phyloP scores from a whole-genome alignment of 2,888 invertebrate species.

The Operophtera brumata region DNA sequence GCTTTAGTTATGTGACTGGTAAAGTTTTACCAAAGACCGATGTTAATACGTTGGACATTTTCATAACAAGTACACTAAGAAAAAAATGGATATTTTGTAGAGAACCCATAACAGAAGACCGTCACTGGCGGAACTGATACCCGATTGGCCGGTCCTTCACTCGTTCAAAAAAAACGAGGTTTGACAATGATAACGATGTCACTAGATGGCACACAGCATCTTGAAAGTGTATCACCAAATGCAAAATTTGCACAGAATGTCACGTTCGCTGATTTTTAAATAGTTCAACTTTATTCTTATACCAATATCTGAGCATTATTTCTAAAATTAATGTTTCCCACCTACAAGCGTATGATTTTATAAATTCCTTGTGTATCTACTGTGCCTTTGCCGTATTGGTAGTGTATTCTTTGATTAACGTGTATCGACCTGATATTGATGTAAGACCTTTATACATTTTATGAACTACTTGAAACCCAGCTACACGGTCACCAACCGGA shows the following conservation, averaged over 20 bases:
- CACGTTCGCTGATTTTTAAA: conserved; percentile 48
- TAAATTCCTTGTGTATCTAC: background rate
- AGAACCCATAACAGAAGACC: conserved; percentile 85
- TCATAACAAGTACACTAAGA: conserved; percentile 47
- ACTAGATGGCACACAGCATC: conserved; percentile 71
- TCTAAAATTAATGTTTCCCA: background rate
- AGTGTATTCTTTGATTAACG: background rate
- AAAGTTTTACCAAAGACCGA: conserved; percentile 5
- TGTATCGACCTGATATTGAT: conserved; percentile 24
- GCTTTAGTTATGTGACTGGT: conserved; percentile 17
- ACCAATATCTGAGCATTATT: background rate
- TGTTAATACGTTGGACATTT: conserved; percentile 6
- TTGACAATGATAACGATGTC: conserved; percentile 76
- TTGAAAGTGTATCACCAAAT: conserved; percentile 67
- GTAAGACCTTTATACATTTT: conserved; percentile 29
- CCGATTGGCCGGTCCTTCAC: conserved; percentile 96
- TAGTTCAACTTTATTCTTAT: conserved; percentile 41
- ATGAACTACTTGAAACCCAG: conserved; percentile 47
- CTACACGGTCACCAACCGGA: conserved; percentile 49
- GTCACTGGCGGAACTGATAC: conserved; percentile 96
- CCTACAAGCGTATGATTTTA: background rate
- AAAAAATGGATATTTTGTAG: conserved; percentile 74
- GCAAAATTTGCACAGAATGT: conserved; percentile 52
- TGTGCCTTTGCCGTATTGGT: background rate
- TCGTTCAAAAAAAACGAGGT: conserved; percentile 92